Evolutionary conservation across 1,140 invertebrate species (phyloP).

Genomic region (Dendroctonus ponderosae): DNA sequence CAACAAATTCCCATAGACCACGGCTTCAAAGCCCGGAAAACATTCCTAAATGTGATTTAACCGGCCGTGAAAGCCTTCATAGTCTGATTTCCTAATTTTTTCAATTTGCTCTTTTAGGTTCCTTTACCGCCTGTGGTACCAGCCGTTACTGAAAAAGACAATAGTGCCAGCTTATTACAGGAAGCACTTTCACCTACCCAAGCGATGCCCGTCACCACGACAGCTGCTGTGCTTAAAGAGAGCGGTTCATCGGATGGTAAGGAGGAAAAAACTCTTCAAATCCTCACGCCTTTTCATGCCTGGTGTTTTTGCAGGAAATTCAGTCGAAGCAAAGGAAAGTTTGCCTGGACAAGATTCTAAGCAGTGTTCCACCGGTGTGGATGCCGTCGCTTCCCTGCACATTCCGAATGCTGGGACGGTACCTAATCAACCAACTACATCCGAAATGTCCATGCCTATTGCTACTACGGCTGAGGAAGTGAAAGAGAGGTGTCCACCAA

Average conservation of each 20-base stretch:
- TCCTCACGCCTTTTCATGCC: too few relatives aligned
- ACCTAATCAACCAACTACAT: constrained; percentile 45
- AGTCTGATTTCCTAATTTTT: too few relatives aligned
- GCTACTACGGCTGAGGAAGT: constrained; percentile 60
- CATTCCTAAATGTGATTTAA: too few relatives aligned
- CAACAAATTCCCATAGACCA: too few relatives aligned
- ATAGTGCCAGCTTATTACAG: constrained; percentile 14
- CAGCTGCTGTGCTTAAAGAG: constrained; percentile 41
- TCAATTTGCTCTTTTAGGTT: constrained; percentile 20
- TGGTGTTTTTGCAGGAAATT: too few relatives aligned
- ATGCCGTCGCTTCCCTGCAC: too few relatives aligned
- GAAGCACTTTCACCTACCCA: not conserved
- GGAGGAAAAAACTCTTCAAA: not conserved
- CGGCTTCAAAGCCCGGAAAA: too few relatives aligned
- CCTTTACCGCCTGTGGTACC: constrained; percentile 43
- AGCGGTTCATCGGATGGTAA: constrained; percentile 38
- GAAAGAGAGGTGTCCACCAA: constrained; percentile 61
- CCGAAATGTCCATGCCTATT: constrained; percentile 47
- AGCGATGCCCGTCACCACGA: constrained; percentile 15
- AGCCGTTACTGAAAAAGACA: constrained; percentile 35
- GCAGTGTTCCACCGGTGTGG: too few relatives aligned
- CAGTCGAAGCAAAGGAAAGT: too few relatives aligned
- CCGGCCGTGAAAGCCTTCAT: too few relatives aligned
- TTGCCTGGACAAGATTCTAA: too few relatives aligned
- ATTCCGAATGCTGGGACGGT: constrained; percentile 37